Conservation (phyloP, 2,113 vertebrate species). For the Pomatorhinus ruficollis region DNA sequence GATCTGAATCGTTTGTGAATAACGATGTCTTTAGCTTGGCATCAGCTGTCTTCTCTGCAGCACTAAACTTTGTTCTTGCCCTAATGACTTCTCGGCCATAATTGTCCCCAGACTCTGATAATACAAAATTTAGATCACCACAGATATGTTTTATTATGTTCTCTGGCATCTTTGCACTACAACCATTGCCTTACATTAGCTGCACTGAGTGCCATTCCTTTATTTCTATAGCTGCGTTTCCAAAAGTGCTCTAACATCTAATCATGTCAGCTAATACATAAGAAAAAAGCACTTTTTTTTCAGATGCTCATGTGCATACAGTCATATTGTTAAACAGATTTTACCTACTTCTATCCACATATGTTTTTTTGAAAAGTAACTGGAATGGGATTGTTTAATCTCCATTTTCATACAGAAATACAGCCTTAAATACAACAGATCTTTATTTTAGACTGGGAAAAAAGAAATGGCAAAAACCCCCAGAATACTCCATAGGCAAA, state of each 20-base stretch:
- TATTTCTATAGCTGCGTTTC: not conserved
- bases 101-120: slow-evolving; percentile 42
- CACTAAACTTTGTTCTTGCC: slow-evolving; percentile 18
- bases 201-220: not conserved
- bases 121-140: slow-evolving; percentile 38
- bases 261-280: not conserved
- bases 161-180: slow-evolving; percentile 14
- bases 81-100: slow-evolving; percentile 2
- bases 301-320: not conserved
- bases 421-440: not conserved
- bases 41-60: not conserved
- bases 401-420: not conserved
- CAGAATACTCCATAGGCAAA: not conserved
- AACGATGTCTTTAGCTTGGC: slow-evolving; percentile 18
- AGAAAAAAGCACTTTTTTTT: not conserved
- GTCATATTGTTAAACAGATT: not conserved
- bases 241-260: not conserved
- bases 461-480: not conserved
- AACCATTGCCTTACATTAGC: not conserved
- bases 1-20: slow-evolving; percentile 13
- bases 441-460: not conserved
- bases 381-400: not conserved
- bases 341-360: not conserved
- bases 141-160: slow-evolving; percentile 29
- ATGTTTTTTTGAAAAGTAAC: not conserved